These are phyloP conservation scores for Sciurus vulgaris DNA, from an alignment of 2,797 vertebrate species.

Conservation along the genomic window DNA sequence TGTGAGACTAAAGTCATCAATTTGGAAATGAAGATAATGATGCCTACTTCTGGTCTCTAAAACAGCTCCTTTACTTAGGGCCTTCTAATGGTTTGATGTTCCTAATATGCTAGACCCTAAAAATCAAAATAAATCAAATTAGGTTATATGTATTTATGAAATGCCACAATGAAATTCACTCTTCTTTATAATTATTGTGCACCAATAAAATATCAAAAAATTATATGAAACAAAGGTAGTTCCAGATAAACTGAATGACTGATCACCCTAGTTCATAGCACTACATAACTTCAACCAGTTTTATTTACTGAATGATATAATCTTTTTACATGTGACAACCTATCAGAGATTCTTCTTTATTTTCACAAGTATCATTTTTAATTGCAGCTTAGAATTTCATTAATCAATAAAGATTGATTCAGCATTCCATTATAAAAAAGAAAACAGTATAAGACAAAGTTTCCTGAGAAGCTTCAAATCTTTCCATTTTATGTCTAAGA, in stretches of 20 bases:
- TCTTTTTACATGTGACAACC: neutral
- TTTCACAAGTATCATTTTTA: conserved; percentile 46
- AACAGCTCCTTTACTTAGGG: neutral
- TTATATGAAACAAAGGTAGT: neutral
- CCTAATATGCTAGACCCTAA: conserved; percentile 18
- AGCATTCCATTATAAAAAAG: neutral
- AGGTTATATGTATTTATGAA: too few relatives aligned
- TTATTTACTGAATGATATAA: neutral
- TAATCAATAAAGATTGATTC: neutral
- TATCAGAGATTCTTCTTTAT: neutral
- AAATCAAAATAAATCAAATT: conserved; percentile 20
- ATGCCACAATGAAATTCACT: too few relatives aligned
- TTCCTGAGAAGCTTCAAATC: neutral
- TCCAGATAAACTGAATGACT: neutral
- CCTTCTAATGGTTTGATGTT: neutral
- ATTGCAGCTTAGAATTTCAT: conserved; percentile 11
- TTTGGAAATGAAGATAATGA: conserved; percentile 50
- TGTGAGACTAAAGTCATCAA: neutral
- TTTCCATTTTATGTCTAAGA: neutral
- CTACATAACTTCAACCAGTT: neutral
- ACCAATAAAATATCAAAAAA: too few relatives aligned
- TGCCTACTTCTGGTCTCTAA: neutral
- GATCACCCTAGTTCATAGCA: neutral
- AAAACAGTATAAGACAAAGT: neutral
- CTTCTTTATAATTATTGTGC: too few relatives aligned